Conservation (phyloP, 2,888 invertebrate species). For the Dasysyrphus tricinctus region DNA sequence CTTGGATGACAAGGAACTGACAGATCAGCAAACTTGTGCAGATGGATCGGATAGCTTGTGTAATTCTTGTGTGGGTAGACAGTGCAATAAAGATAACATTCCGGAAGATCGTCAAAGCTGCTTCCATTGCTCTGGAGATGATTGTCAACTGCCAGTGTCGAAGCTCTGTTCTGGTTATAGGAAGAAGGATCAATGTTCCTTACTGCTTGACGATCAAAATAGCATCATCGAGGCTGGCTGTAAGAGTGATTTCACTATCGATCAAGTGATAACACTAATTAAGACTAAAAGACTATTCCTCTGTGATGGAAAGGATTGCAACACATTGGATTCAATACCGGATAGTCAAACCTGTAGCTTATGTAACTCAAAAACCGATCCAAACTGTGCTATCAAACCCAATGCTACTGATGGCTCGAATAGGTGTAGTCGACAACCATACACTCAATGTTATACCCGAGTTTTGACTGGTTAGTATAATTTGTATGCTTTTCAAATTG, state of each 20-base stretch:
- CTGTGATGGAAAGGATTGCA: conserved; percentile 79
- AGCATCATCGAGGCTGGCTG: conserved; percentile 78
- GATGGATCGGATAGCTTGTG: conserved; percentile 77
- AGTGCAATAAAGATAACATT: conserved; percentile 78
- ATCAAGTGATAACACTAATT: conserved; percentile 77
- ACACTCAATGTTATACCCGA: conserved; percentile 80
- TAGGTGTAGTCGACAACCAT: conserved; percentile 76
- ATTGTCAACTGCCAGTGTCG: conserved; percentile 77
- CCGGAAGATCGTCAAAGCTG: conserved; percentile 78
- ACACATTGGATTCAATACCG: conserved; percentile 77
- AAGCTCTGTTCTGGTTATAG: conserved; percentile 78
- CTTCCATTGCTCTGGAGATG: conserved; percentile 77
- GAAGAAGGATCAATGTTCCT: conserved; percentile 79
- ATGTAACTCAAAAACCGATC: conserved; percentile 80
- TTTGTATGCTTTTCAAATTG: background rate
- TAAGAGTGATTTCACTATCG: conserved; percentile 78
- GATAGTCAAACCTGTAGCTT: conserved; percentile 77
- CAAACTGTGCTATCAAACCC: conserved; percentile 78
- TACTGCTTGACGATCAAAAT: conserved; percentile 78
- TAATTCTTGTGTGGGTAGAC: conserved; percentile 76
- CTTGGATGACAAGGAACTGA: conserved; percentile 79
- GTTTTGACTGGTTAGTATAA: conserved; percentile 74
- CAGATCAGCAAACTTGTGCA: conserved; percentile 78
- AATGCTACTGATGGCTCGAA: conserved; percentile 71
- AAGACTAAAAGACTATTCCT: conserved; percentile 77